Conservation (phyloP, 1,140 invertebrate genomes). For the Bombus waltoni region DNA sequence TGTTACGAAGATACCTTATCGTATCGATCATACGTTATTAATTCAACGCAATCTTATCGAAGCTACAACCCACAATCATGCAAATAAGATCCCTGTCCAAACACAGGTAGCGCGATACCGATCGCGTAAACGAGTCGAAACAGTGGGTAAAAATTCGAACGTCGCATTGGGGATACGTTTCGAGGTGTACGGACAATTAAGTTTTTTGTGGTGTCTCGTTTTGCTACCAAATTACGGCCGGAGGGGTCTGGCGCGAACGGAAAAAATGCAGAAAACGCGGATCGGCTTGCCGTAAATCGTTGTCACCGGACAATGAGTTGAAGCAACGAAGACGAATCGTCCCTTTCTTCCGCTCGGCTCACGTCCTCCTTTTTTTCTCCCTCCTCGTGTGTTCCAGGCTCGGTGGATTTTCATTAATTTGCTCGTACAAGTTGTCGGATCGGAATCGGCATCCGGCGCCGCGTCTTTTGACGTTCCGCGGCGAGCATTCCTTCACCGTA, state of each 20-base stretch:
- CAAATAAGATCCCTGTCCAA: conserved; percentile 8
- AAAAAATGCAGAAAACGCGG: conserved; percentile 49
- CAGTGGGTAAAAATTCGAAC: conserved; percentile 17
- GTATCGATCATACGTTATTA: background rate
- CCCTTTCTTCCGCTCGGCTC: conserved; percentile 29
- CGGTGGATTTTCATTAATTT: conserved; percentile 66
- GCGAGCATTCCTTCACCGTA: conserved; percentile 57
- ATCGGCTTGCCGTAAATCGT: conserved; percentile 45
- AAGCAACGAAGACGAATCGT: conserved; percentile 46
- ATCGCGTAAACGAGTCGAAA: conserved; percentile 20
- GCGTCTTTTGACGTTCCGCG: conserved; percentile 63
- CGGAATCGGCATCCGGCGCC: conserved; percentile 60
- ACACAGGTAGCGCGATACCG: background rate
- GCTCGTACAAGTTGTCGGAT: conserved; percentile 56
- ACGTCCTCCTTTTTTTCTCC: background rate
- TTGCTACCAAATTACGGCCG: conserved; percentile 39
- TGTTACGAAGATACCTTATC: too few relatives aligned
- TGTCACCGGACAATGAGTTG: conserved; percentile 37
- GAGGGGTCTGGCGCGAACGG: background rate
- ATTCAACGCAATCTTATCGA: background rate
- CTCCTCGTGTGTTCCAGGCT: conserved; percentile 17
- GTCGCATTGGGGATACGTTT: background rate
- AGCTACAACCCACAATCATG: background rate
- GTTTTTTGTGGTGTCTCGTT: conserved; percentile 32
- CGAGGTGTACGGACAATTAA: conserved; percentile 35